phyloP scores from a whole-genome alignment of 2,888 invertebrate species.

The Auanema freiburgensis region DNA sequence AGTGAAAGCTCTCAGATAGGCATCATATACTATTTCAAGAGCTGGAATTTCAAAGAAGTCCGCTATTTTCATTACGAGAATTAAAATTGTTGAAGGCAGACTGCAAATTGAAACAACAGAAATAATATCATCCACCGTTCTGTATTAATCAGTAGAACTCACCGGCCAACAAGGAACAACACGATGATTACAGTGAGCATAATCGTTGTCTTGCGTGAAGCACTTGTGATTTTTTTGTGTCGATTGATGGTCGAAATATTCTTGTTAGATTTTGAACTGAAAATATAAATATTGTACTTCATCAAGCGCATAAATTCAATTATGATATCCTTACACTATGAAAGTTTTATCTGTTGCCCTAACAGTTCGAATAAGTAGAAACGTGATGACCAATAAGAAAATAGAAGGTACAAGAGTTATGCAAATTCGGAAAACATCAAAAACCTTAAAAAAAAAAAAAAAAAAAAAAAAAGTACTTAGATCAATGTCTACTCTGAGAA shows the following conservation, averaged over 20 bases:
- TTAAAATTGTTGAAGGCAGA: slow-evolving; percentile 37
- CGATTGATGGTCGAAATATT: slow-evolving; percentile 20
- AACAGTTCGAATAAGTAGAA: slow-evolving; percentile 39
- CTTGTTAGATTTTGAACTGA: slow-evolving; percentile 9
- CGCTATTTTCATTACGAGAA: slow-evolving; percentile 36
- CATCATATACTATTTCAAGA: slow-evolving; percentile 33
- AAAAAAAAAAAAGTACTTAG: slow-evolving; percentile 11
- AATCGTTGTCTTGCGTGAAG: slow-evolving; percentile 41
- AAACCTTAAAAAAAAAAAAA: slow-evolving; percentile 31
- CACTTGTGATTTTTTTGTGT: slow-evolving; percentile 14
- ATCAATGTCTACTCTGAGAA: background rate
- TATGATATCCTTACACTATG: slow-evolving; percentile 6
- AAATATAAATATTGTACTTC: background rate
- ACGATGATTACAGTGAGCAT: slow-evolving; percentile 52
- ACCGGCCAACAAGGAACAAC: slow-evolving; percentile 46
- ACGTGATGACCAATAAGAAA: slow-evolving; percentile 42
- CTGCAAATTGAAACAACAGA: slow-evolving; percentile 12
- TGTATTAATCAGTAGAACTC: background rate
- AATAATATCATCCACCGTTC: too few relatives aligned
- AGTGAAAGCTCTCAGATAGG: slow-evolving; percentile 30
- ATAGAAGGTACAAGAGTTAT: slow-evolving; percentile 39
- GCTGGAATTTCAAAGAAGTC: slow-evolving; percentile 29
- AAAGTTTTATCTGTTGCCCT: slow-evolving; percentile 14
- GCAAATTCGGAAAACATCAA: slow-evolving; percentile 39
- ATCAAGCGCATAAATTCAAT: background rate